Percentiles rank a stretch among this genome's conserved stretches.
Conservation (phyloP, 2,888 invertebrate genomes). For the Smittia aterrima region DNA sequence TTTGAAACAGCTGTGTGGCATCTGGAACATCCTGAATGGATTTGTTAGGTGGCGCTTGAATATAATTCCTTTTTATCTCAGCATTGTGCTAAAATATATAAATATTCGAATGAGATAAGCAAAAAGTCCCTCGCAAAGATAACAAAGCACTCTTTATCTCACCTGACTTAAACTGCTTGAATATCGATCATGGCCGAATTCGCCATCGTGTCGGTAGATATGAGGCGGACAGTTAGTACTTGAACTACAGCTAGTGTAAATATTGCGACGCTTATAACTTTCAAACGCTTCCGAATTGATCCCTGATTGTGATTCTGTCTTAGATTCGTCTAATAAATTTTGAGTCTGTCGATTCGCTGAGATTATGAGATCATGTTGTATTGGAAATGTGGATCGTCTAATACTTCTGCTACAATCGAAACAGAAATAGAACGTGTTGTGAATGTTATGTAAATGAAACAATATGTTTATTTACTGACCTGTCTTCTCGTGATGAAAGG, state of each 20-base stretch:
- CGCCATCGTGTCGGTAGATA: slow-evolving; percentile 65
- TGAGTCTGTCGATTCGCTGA: slow-evolving; percentile 24
- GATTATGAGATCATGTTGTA: slow-evolving; percentile 39
- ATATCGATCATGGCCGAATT: slow-evolving; percentile 31
- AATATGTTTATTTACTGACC: slow-evolving; percentile 46
- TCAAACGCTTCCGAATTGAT: slow-evolving; percentile 57
- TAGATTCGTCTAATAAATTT: slow-evolving; percentile 21
- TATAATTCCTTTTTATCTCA: slow-evolving; percentile 66
- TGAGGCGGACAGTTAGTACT: slow-evolving; percentile 61
- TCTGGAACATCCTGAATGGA: slow-evolving; percentile 67
- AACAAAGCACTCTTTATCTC: neutral
- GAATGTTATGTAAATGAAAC: neutral
- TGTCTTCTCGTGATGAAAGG: slow-evolving; percentile 50
- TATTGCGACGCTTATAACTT: neutral
- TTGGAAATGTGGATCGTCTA: slow-evolving; percentile 37
- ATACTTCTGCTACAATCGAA: slow-evolving; percentile 27
- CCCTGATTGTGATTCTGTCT: slow-evolving; percentile 57
- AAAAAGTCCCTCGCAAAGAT: neutral
- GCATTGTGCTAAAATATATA: slow-evolving; percentile 57
- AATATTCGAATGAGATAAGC: neutral
- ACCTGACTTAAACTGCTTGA: slow-evolving; percentile 17
- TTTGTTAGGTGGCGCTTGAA: slow-evolving; percentile 66
- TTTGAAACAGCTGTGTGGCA: neutral
- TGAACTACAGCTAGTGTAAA: slow-evolving; percentile 42
- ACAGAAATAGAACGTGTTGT: neutral